phyloP scores from a whole-genome alignment of 2,888 invertebrate species.

The Nomada ruficornis region DNA sequence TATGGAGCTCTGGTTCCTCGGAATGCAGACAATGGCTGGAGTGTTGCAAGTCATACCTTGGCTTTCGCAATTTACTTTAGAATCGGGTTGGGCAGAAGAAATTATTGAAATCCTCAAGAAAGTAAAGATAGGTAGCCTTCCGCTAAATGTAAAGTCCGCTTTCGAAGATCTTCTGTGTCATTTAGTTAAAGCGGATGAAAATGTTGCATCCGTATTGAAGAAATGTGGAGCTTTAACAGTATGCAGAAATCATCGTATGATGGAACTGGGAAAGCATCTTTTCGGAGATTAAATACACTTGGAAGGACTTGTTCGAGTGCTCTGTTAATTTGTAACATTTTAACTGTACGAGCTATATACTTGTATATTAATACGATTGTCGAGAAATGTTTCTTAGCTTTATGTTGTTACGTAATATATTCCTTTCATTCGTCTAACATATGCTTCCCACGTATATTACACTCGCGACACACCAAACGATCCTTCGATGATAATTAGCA shows the following conservation, averaged over 20 bases:
- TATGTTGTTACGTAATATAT: slow-evolving; percentile 5
- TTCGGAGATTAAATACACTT: slow-evolving; percentile 90
- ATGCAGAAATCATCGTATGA: slow-evolving; percentile 94
- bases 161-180: slow-evolving; percentile 95
- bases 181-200: slow-evolving; percentile 92
- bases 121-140: slow-evolving; percentile 92
- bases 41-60: slow-evolving; percentile 93
- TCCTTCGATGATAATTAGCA: neutral
- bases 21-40: slow-evolving; percentile 96
- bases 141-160: slow-evolving; percentile 93
- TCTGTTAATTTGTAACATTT: slow-evolving; percentile 12
- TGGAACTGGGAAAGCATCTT: slow-evolving; percentile 94
- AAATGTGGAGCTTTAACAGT: slow-evolving; percentile 93
- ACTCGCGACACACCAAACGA: neutral
- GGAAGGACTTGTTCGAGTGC: slow-evolving; percentile 1
- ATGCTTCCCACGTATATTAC: neutral
- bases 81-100: slow-evolving; percentile 97
- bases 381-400: neutral
- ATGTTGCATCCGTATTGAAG: slow-evolving; percentile 90
- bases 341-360: slow-evolving; percentile 7
- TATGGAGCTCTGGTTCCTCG: slow-evolving; percentile 96
- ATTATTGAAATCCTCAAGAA: slow-evolving; percentile 92
- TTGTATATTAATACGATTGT: slow-evolving; percentile 15
- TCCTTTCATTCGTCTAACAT: neutral
- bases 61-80: slow-evolving; percentile 95